These are phyloP conservation scores for Momotus momota DNA, from an alignment of 2,797 vertebrate genomes.

Conservation along the genomic window DNA sequence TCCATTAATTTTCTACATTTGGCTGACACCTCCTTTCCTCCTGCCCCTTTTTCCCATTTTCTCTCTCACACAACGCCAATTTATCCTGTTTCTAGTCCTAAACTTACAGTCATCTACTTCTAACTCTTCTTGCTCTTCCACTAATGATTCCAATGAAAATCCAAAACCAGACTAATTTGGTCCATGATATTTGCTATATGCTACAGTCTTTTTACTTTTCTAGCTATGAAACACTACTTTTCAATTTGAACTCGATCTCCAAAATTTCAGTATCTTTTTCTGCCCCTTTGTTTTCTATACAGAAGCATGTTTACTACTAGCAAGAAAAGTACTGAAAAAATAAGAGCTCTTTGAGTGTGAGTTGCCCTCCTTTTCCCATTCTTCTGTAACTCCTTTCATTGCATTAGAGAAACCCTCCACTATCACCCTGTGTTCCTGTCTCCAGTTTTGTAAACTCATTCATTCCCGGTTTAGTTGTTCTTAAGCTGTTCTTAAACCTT, in stretches of 20 bases:
- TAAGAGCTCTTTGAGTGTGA: background rate
- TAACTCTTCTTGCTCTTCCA: background rate
- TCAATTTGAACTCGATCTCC: background rate
- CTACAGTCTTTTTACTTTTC: background rate
- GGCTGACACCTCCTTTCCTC: background rate
- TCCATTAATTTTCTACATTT: background rate
- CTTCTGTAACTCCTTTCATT: background rate
- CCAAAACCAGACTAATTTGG: background rate
- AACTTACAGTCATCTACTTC: background rate
- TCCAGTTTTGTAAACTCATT: background rate
- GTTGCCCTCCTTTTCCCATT: background rate
- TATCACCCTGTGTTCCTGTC: accelerated
- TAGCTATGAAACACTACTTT: background rate
- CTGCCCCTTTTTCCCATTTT: background rate
- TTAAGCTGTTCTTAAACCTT: background rate
- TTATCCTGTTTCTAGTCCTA: background rate
- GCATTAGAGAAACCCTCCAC: background rate
- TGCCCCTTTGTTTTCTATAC: background rate
- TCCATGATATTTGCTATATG: background rate
- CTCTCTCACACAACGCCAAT: background rate
- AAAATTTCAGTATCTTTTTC: background rate
- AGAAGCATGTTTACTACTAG: background rate
- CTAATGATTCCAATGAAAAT: background rate
- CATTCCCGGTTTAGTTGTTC: background rate
- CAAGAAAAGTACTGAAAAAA: background rate